phyloP scores from a whole-genome alignment of 2,888 invertebrate species.

The Temnothorax unifasciatus region DNA sequence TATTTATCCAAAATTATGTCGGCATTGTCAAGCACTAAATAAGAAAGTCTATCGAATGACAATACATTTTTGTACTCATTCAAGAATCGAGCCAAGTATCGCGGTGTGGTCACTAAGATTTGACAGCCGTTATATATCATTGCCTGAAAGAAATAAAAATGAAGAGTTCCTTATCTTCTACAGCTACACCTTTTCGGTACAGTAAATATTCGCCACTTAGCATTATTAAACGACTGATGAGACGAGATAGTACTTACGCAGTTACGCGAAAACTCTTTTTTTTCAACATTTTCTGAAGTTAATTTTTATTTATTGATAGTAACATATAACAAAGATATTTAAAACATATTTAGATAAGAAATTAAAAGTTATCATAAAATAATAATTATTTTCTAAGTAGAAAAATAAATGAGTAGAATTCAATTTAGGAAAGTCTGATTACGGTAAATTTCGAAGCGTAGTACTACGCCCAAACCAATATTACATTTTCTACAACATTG shows the following conservation, averaged over 20 bases:
- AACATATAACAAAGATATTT: background rate
- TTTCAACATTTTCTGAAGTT: background rate
- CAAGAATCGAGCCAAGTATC: slow-evolving; percentile 87
- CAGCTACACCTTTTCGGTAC: background rate
- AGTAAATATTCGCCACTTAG: background rate
- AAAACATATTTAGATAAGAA: background rate
- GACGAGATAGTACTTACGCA: background rate
- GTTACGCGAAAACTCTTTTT: background rate
- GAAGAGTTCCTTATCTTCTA: slow-evolving; percentile 6
- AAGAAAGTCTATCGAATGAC: slow-evolving; percentile 89
- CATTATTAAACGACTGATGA: background rate
- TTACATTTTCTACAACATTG: background rate
- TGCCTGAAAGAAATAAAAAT: slow-evolving; percentile 72
- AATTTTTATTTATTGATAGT: background rate
- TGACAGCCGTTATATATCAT: slow-evolving; percentile 89
- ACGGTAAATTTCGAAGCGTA: background rate
- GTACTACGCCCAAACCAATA: background rate
- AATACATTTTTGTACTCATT: slow-evolving; percentile 86
- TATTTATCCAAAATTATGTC: slow-evolving; percentile 89
- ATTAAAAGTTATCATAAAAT: slow-evolving; percentile 3
- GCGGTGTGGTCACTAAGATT: slow-evolving; percentile 91
- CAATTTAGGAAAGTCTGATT: background rate
- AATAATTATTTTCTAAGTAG: background rate
- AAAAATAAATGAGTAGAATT: background rate
- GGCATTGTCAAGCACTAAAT: slow-evolving; percentile 91